Evolutionary conservation across 2,888 invertebrate species (phyloP).

Genomic region (Mystacides longicornis): DNA sequence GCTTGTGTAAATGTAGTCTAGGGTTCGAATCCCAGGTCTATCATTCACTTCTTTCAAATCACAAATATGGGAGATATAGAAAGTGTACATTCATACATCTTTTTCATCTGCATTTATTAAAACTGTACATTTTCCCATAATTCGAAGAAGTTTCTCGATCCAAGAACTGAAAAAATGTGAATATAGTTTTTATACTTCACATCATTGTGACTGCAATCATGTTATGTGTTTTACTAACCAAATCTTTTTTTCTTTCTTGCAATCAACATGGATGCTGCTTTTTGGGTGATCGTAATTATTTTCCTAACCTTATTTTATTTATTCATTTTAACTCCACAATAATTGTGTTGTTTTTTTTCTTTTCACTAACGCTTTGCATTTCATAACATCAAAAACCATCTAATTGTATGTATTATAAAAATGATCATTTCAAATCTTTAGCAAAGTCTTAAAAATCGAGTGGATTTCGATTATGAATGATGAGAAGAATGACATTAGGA

Average conservation of each 20-base stretch:
- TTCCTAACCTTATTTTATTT: neutral
- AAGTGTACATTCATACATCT: too few species aligned
- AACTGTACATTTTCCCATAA: too few species aligned
- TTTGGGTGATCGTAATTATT: neutral
- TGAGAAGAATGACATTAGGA: too few species aligned
- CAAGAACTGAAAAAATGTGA: neutral
- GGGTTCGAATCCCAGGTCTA: too few species aligned
- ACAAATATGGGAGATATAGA: neutral
- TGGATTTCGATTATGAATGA: conserved; percentile 57
- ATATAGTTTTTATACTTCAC: neutral
- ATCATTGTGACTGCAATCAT: neutral
- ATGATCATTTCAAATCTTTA: neutral
- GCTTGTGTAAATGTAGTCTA: too few species aligned
- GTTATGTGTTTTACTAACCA: neutral
- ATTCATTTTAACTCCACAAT: neutral
- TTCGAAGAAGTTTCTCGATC: too few species aligned
- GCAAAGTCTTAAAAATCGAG: conserved; percentile 47
- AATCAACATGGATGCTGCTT: conserved; percentile 4
- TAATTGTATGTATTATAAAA: neutral
- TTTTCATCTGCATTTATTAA: too few species aligned
- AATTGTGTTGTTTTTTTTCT: neutral
- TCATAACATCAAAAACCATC: neutral
- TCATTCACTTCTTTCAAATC: too few species aligned
- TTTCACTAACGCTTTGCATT: neutral
- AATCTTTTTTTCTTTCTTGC: neutral